phyloP scores from a whole-genome alignment of 2,113 vertebrate genomes.

The Leptobrachium ailaonicum region DNA sequence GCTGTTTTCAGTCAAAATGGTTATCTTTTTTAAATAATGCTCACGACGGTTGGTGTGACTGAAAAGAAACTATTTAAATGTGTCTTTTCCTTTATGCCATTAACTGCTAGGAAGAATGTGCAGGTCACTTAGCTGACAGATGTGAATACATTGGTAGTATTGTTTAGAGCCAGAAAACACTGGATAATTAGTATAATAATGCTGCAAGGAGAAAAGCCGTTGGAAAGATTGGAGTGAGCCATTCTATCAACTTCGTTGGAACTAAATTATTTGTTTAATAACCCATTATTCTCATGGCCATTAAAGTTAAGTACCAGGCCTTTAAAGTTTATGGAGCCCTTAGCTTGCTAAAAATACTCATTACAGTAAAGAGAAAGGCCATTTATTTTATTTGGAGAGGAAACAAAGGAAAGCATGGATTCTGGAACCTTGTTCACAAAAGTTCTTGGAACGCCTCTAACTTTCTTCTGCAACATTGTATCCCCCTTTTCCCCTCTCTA shows the following conservation, averaged over 20 bases:
- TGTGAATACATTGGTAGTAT: conserved; percentile 19
- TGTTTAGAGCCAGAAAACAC: conserved; percentile 47
- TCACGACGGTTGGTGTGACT: neutral
- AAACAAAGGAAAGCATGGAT: accelerated
- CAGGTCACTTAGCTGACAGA: conserved; percentile 6
- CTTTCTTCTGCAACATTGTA: conserved; percentile 22
- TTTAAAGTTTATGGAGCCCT: conserved; percentile 48
- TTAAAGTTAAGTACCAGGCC: conserved; percentile 55
- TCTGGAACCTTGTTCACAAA: conserved; percentile 5
- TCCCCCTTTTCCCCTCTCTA: conserved; percentile 47
- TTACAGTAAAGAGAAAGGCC: conserved; percentile 35
- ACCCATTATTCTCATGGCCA: conserved; percentile 50
- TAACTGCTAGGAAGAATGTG: conserved; percentile 39
- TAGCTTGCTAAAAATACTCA: conserved; percentile 50
- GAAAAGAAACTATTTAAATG: neutral
- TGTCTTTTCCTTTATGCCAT: neutral
- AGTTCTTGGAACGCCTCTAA: conserved; percentile 32
- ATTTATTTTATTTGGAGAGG: conserved; percentile 39
- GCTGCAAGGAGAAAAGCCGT: conserved; percentile 24
- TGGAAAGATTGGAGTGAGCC: conserved; percentile 49
- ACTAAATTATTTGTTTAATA: conserved; percentile 56
- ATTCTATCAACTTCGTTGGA: conserved; percentile 23
- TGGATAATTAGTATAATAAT: conserved; percentile 52
- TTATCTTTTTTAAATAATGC: neutral
- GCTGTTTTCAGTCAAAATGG: neutral